These are phyloP conservation scores for Nezara viridula DNA, from an alignment of 2,888 invertebrate species.

Conservation along the genomic window DNA sequence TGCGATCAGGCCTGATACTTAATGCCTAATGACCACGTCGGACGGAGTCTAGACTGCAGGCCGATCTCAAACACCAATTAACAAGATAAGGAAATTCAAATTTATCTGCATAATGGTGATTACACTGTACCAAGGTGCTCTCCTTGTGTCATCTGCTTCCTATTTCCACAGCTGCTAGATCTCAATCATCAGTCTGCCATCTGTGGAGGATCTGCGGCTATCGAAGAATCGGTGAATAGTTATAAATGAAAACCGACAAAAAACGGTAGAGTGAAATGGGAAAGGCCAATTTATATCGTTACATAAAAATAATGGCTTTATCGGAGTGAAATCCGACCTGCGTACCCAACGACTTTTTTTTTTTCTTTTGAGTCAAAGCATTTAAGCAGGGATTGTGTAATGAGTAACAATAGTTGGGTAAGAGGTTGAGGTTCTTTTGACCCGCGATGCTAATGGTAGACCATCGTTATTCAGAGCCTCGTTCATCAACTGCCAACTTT, in stretches of 20 bases:
- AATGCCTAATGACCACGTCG: not conserved
- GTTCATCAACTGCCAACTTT: not conserved
- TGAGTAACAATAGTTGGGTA: not conserved
- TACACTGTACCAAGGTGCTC: not conserved
- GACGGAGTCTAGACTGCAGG: not conserved
- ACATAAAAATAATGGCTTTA: not conserved
- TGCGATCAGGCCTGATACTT: not conserved
- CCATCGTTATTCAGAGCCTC: not conserved
- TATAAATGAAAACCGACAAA: not conserved
- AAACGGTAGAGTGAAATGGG: not conserved
- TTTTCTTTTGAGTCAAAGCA: not conserved
- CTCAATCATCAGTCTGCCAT: not conserved
- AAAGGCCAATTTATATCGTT: not conserved
- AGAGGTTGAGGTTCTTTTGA: constrained; percentile 13
- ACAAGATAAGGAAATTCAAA: not conserved
- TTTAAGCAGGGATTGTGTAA: not conserved
- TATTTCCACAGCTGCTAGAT: not conserved
- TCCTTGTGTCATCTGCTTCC: not conserved
- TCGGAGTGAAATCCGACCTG: not conserved
- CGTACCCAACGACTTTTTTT: not conserved
- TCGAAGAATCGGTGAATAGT: not conserved
- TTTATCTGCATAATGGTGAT: constrained; percentile 5
- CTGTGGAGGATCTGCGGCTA: not conserved
- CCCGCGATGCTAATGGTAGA: not conserved
- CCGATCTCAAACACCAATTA: not conserved